Base-by-base conservation (phyloP, 2,113 vertebrate species). In the Lampris incognitus region DNA sequence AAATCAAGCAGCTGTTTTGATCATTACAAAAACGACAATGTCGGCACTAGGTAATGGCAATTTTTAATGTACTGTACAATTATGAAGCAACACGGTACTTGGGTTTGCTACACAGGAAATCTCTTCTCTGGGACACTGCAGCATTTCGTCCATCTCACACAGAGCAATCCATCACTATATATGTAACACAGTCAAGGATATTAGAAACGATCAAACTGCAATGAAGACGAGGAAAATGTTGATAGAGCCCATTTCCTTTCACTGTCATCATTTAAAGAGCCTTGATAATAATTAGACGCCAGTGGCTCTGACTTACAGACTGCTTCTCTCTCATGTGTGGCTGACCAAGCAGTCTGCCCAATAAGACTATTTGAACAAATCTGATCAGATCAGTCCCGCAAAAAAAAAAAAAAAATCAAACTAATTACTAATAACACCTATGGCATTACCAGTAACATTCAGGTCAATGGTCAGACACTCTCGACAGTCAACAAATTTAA, bases 121-220 rank as follows among this genome's bases (percentile, higher is more conserved):
- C 87, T 94, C 86, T 95, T 96, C 78, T 95, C 95, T 0, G 93
- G 92, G 87, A 96, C 95, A 8, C 95, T 96, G 88, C 91, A 96
- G 87, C 94, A 96, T 97, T 58, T 97, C 95, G 91, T 96, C 95
- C 95, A 97, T 95, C 62, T 94, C 95, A 50, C 94, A 95, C 95
- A 38, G 95, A 96, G 67, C 95, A 96, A 87, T 96, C 95, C 95
- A 96, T 97, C 87, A 96, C 94, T 95, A 96, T 96, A 96, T 97
- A 97, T 96, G 94, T 96, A 92, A 36, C 40, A 13, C 41, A 48
- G 93, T 95, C 92, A 95, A 96, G 94, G 93, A 80, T 75, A 78
- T 74, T 41, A 77, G 7, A 11, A 55, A 40, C 7, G 48, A 9
- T 60, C 3, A 51, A 63, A 24, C 1, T 60, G n/a, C 36, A 24